Conservation (phyloP, 2,888 invertebrate species). For the Muschampia plurimacula region DNA sequence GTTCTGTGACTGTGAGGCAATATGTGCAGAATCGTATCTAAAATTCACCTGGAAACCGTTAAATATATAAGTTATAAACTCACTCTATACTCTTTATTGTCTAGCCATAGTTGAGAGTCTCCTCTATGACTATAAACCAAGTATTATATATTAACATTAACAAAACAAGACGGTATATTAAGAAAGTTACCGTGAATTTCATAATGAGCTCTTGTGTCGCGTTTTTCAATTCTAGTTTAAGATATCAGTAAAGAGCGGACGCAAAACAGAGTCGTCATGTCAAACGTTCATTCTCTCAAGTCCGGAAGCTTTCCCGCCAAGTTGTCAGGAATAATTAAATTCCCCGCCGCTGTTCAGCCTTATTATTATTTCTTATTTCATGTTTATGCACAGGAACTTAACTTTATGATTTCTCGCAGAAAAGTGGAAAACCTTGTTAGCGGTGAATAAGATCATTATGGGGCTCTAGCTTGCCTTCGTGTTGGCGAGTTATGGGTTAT, state of each 20-base stretch:
- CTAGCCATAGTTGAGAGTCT: no score
- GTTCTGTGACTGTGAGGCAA: no score
- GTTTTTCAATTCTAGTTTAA: neutral
- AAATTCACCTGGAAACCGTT: no score
- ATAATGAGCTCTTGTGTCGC: no score
- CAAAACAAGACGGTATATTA: no score
- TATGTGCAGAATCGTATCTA: no score
- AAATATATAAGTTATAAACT: no score
- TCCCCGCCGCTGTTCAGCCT: neutral
- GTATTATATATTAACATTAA: no score
- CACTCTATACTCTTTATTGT: no score
- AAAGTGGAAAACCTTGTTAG: constrained; percentile 32
- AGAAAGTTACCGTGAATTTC: no score
- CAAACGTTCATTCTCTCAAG: constrained; percentile 12
- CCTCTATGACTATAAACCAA: no score
- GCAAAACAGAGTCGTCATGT: constrained; percentile 1
- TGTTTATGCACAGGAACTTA: constrained; percentile 24
- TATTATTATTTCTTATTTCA: constrained; percentile 20
- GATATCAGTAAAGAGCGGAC: neutral
- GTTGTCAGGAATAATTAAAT: constrained; percentile 25
- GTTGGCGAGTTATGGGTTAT: constrained; percentile 23
- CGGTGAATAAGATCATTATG: constrained; percentile 20
- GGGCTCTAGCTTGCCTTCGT: neutral
- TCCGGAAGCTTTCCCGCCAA: constrained; percentile 8
- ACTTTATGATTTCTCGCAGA: constrained; percentile 7